Base-by-base conservation (phyloP, 1,140 invertebrate genomes). In the Philopotamus ludificatus region DNA sequence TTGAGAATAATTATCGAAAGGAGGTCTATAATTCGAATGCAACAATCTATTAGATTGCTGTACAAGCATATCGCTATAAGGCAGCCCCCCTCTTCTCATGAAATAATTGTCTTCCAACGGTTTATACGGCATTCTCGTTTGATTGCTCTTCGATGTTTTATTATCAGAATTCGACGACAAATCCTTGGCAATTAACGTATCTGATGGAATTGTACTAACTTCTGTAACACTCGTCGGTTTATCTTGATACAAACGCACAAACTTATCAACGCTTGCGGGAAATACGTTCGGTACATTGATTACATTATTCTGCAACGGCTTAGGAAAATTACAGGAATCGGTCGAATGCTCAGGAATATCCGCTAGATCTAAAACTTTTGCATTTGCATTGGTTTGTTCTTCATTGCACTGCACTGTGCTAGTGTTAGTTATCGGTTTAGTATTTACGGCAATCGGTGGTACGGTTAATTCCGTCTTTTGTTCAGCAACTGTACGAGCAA, bases 11-110 rank as follows among this genome's bases (percentile, higher is more conserved):
- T 25, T 28, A 8, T 59, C 63, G 9, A 51, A 61, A 15, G 4
- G 8, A 20, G 41, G 59, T 20, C 67, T 41, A 23, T 65, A 64
- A 18, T 58, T 68, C 7, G 54, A n/a, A 22, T 51, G 57, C 9
- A 58, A 20, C 4, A 60, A 42, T 57, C 51, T 55, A 18, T 62
- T 63, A 3, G 7, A 21, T 26, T 68, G 62, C 15, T 61, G 58
- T 23, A 26, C 44, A 45, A n/a, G 58, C 22, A 44, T 21, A 22
- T 12, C n/a, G 2, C n/a, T 3, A 18, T 47, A 44, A 16, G 22
- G n/a, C 21, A 58, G 64, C 4, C 18, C 20, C 12, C 51, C 42
- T 39, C 53, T 15, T 47, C 66, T 60, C 12, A 23, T 50, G 34
- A 59, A 68, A 1, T 55, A 26, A 39, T 51, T 55, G 3, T 64